Base-by-base conservation (phyloP, 2,797 vertebrate species). In the Onychomys torridus region DNA sequence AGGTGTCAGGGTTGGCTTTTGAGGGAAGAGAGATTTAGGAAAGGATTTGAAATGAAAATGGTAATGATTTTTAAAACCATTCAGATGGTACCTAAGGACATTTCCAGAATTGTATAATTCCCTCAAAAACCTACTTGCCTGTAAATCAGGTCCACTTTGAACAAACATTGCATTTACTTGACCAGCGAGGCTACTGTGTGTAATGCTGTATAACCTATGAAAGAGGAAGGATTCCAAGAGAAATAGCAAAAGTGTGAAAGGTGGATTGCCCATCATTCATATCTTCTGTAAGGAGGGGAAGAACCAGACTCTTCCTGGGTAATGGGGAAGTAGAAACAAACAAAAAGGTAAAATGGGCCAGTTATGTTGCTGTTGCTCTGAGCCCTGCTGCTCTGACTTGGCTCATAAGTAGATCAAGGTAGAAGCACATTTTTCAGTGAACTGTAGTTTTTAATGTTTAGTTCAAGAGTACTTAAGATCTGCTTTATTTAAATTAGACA, bases 131-230 rank as follows among this genome's bases (percentile, higher is more conserved):
- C 34, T 79, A 17, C 27, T 86, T 84, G 59, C 40, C 76, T 87
- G 73, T 79, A 96, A 96, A 95, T 98, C 85, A 90, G 46, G 78
- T 65, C 52, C 43, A 88, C 21, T 94, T 61, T 93, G 86, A 94
- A 79, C 29, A 96, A 96, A 89, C 29, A 84, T 34, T 29, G 43
- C 25, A 79, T 89, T 92, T 23, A 75, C 25, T 90, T 82, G 78
- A 91, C 61, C 76, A 73, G 19, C 55, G n/a, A 40, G 71, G 16
- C 69, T 95, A 65, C 43, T 87, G 85, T 89, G 63, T 96, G 34
- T 73, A 92, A 73, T 91, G 75, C 69, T 86, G 40, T 79, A 34
- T 43, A 93, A 89, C 73, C 7, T 76, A 71, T 83, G 73, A 94
- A 93, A 94, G 21, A 27, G 27, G 57, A 57, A 92, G 86, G 75